Evolutionary conservation across 2,113 vertebrate genomes (phyloP).

Genomic region (Hystrix cristata): DNA sequence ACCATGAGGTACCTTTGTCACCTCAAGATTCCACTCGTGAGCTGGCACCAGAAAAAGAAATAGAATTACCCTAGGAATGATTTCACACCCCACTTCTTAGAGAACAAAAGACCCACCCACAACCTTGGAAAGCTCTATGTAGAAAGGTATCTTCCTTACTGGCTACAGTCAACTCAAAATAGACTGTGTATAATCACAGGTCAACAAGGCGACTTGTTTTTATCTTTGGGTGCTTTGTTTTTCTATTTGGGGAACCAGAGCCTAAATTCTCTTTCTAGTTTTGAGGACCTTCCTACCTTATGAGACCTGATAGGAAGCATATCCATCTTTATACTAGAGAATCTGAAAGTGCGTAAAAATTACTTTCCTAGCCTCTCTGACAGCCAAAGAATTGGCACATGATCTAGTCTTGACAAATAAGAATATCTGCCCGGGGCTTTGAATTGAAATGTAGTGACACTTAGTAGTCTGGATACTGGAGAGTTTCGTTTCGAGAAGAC

Average conservation of each 20-base stretch:
- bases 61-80: neutral
- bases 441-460: neutral
- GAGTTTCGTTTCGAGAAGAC: neutral
- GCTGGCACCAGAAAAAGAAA: neutral
- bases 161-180: neutral
- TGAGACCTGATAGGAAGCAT: neutral
- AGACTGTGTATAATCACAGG: neutral
- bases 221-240: neutral
- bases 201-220: neutral
- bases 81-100: neutral
- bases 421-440: neutral
- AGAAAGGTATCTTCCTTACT: neutral
- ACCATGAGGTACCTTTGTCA: neutral
- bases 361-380: neutral
- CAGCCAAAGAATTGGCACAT: neutral
- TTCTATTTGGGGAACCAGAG: neutral
- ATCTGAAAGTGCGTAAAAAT: neutral
- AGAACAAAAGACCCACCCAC: neutral
- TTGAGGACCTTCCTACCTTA: constrained; percentile 17
- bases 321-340: neutral
- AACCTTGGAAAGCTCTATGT: neutral
- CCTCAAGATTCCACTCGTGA: neutral
- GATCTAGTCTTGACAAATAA: neutral
- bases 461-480: neutral
- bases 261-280: neutral